phyloP scores from a whole-genome alignment of 1,140 invertebrate species.

The Drosophila azteca region DNA sequence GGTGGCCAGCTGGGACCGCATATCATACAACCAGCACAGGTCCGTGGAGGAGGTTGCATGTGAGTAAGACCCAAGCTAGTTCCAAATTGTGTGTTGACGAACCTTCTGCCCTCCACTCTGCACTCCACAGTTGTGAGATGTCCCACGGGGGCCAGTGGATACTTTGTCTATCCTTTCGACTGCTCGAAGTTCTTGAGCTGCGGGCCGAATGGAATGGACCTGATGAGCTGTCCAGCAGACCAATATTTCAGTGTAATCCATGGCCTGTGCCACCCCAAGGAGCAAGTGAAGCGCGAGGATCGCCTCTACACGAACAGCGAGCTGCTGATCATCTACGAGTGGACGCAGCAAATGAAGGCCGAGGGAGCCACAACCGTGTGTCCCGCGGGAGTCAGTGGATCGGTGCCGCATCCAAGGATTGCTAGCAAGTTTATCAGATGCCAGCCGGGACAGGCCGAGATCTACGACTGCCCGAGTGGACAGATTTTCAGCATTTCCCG shows the following conservation, averaged over 20 bases:
- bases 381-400: slow-evolving; percentile 85
- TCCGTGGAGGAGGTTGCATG: slow-evolving; percentile 13
- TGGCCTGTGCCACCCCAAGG: slow-evolving; percentile 33
- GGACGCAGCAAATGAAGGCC: slow-evolving; percentile 46
- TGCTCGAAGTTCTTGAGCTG: slow-evolving; percentile 88
- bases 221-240: slow-evolving; percentile 85
- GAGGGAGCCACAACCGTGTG: slow-evolving; percentile 73
- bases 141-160: slow-evolving; percentile 84
- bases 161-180: slow-evolving; percentile 86
- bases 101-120: slow-evolving; percentile 1
- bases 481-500: slow-evolving; percentile 67
- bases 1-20: slow-evolving; percentile 41
- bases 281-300: slow-evolving; percentile 51
- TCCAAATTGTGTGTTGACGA: neutral
- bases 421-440: slow-evolving; percentile 88
- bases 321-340: slow-evolving; percentile 41
- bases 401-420: slow-evolving; percentile 85
- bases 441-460: slow-evolving; percentile 20
- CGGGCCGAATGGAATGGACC: slow-evolving; percentile 71
- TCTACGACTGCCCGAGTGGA: slow-evolving; percentile 45
- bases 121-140: slow-evolving; percentile 65
- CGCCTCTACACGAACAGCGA: slow-evolving; percentile 44
- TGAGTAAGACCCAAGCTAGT: slow-evolving; percentile 16
- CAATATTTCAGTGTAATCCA: slow-evolving; percentile 60
- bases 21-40: slow-evolving; percentile 7